Conservation (phyloP, 2,797 vertebrate species). For the Diceros bicornis region DNA sequence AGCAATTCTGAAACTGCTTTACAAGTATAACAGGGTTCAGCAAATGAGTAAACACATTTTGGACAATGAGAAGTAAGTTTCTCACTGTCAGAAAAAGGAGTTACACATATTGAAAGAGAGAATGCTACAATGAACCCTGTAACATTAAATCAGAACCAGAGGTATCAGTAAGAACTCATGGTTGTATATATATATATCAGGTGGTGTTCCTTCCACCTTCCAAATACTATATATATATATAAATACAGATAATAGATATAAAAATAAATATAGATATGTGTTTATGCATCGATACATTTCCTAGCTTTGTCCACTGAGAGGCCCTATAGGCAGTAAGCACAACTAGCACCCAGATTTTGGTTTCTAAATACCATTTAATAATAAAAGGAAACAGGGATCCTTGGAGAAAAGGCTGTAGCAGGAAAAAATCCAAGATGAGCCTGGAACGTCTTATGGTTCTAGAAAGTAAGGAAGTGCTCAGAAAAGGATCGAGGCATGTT, state of each 20-base stretch:
- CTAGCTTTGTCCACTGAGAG: background rate
- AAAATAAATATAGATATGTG: background rate
- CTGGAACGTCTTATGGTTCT: background rate
- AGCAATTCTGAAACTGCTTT: background rate
- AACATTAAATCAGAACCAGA: background rate
- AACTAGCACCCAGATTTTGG: background rate
- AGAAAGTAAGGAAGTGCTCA: background rate
- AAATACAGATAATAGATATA: background rate
- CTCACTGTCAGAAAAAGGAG: background rate
- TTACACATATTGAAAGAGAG: background rate
- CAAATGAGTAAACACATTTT: slow-evolving; percentile 39
- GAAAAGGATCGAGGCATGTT: background rate
- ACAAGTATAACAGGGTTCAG: background rate
- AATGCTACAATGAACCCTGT: background rate
- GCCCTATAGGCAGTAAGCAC: background rate
- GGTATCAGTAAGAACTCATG: background rate
- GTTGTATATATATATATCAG: background rate
- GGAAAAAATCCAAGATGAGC: background rate
- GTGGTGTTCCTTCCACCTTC: no score
- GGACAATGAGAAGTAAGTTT: background rate
- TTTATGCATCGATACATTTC: background rate
- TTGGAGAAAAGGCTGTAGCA: background rate
- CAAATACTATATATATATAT: background rate
- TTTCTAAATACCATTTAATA: background rate
- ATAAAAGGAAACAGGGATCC: background rate